Evolutionary conservation across 2,797 vertebrate species (phyloP).

Genomic region (Champsocephalus esox): DNA sequence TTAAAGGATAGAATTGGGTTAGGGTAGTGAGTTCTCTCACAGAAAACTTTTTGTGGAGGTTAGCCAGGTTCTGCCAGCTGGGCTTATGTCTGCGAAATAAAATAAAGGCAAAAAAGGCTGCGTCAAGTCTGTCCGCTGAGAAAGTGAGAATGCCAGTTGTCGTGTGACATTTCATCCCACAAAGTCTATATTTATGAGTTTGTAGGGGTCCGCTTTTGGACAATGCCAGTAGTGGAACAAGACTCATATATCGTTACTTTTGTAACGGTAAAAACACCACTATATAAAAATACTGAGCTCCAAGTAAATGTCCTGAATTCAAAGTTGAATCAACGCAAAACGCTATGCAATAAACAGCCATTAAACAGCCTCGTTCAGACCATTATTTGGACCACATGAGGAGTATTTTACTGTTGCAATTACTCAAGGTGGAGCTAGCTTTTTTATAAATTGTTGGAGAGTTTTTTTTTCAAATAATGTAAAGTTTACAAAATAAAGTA

Average conservation of each 20-base stretch:
- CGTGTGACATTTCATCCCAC: conserved; percentile 30
- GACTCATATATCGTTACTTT: background rate
- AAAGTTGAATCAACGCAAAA: background rate
- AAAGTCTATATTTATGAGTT: conserved; percentile 7
- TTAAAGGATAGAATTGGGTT: conserved; percentile 81
- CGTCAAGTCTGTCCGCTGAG: conserved; percentile 27
- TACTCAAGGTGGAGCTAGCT: no score
- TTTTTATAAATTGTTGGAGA: background rate
- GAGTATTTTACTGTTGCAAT: background rate
- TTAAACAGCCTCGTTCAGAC: no score
- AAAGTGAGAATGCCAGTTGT: conserved; percentile 35
- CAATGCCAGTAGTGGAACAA: background rate
- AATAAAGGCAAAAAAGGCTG: conserved; percentile 6
- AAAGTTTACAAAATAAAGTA: no score
- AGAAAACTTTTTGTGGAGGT: conserved; percentile 68
- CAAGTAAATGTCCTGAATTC: background rate
- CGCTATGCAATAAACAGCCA: no score
- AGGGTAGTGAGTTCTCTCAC: conserved; percentile 58
- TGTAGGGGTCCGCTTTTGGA: conserved; percentile 2
- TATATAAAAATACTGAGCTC: background rate
- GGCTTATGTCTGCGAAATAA: conserved; percentile 47
- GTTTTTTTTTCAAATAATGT: no score
- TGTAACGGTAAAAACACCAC: background rate
- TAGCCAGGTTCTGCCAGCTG: conserved; percentile 42
- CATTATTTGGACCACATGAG: background rate